Evolutionary conservation across 2,797 vertebrate genomes (phyloP).

Genomic region (Cirrhinus molitorella): DNA sequence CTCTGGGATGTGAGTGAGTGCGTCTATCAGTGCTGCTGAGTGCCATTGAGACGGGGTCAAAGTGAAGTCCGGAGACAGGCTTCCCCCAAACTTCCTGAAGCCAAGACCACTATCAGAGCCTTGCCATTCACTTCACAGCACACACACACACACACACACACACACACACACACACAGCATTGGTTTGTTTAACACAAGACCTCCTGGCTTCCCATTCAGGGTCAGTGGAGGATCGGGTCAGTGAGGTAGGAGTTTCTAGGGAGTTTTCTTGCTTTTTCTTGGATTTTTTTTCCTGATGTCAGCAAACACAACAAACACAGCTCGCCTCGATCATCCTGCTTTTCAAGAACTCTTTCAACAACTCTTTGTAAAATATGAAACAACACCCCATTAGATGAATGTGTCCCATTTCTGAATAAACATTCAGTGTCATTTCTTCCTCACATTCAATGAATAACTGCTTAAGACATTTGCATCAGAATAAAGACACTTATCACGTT

Average conservation of each 20-base stretch:
- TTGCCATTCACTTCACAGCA: conserved; percentile 61
- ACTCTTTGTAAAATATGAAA: neutral
- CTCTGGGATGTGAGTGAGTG: neutral
- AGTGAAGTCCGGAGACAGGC: conserved; percentile 15
- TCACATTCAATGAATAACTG: neutral
- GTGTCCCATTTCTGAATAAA: neutral
- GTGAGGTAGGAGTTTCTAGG: neutral
- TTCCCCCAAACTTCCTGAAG: conserved; percentile 33
- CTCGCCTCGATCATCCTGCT: neutral
- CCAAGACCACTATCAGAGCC: conserved; percentile 36
- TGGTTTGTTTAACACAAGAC: neutral
- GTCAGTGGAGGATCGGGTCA: neutral
- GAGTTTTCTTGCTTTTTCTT: neutral
- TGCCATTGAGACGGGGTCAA: conserved; percentile 16
- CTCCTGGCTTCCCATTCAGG: neutral
- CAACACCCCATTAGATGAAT: neutral
- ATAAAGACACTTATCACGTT: neutral
- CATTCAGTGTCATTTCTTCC: neutral
- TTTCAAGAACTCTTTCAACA: neutral
- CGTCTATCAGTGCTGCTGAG: conserved; percentile 11
- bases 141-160: neutral
- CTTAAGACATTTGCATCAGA: neutral
- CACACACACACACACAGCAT: neutral
- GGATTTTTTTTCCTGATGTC: neutral
- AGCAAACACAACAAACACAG: neutral